phyloP scores from a whole-genome alignment of 2,113 vertebrate species.

The Amblyopsis rosae region DNA sequence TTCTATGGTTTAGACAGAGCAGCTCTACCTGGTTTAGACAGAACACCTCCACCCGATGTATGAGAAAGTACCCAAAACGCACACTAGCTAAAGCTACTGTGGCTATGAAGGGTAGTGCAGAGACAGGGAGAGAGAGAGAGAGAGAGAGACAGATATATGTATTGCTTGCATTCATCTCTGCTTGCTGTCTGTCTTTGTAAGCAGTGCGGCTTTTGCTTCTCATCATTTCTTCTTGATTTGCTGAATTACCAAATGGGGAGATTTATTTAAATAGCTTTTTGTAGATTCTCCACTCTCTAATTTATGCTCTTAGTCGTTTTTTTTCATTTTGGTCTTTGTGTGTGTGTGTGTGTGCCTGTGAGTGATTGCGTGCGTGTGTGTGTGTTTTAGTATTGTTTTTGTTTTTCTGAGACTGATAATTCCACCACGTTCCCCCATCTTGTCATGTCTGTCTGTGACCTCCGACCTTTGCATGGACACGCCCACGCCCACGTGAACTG shows the following conservation, averaged over 20 bases:
- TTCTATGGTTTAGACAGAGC: constrained; percentile 17
- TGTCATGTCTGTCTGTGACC: constrained; percentile 74
- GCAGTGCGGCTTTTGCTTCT: constrained; percentile 56
- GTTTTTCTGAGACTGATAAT: constrained; percentile 5
- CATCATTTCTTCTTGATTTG: constrained; percentile 4
- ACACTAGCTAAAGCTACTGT: neutral
- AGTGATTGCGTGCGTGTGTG: too few relatives aligned
- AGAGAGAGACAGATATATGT: constrained; percentile 42
- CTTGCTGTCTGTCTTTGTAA: constrained; percentile 72
- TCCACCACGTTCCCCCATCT: constrained; percentile 79
- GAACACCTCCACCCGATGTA: neutral
- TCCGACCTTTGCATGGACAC: constrained; percentile 76
- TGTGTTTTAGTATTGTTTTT: neutral
- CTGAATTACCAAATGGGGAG: neutral
- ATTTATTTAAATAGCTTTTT: too few relatives aligned
- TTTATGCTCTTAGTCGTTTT: neutral
- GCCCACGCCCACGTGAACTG: constrained; percentile 62
- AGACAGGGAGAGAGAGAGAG: constrained; percentile 46
- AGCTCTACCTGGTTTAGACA: constrained; percentile 5
- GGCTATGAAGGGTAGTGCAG: constrained; percentile 17
- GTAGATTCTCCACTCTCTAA: neutral
- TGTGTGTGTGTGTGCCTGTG: neutral
- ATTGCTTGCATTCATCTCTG: constrained; percentile 78
- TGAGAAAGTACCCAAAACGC: neutral
- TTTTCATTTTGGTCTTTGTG: neutral